Conservation (phyloP, 2,797 vertebrate species). For the Octomys mimax region DNA sequence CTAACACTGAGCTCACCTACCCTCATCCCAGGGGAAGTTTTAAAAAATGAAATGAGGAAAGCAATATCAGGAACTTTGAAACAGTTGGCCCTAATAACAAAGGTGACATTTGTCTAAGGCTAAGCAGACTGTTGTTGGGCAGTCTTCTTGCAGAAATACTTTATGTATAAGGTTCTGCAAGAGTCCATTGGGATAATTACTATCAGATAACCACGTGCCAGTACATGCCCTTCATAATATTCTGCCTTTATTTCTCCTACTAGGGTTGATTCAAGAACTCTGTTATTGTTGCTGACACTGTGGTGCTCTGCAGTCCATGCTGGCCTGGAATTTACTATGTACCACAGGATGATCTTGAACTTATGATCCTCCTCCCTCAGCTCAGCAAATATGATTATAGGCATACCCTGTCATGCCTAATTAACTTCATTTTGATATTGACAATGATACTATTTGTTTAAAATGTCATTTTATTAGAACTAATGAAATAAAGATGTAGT, state of each 20-base stretch:
- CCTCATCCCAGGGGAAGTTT: background rate
- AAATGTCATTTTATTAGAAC: background rate
- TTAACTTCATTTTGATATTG: background rate
- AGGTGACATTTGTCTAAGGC: background rate
- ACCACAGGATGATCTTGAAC: background rate
- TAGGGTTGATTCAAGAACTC: background rate
- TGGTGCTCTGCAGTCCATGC: background rate
- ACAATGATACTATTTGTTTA: background rate
- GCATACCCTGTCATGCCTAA: background rate
- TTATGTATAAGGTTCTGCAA: background rate
- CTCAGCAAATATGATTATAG: background rate
- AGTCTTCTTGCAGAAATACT: background rate
- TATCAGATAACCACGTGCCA: background rate
- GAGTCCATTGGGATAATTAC: background rate
- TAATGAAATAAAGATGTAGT: conserved; percentile 20
- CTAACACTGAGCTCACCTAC: background rate
- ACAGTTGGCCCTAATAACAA: background rate
- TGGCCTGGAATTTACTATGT: background rate
- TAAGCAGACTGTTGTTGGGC: background rate
- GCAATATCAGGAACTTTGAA: background rate
- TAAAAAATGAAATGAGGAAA: background rate
- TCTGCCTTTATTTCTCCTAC: background rate
- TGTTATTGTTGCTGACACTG: background rate
- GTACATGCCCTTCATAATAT: background rate
- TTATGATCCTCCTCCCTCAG: background rate